Evolutionary conservation across 1,140 invertebrate species (phyloP).

Genomic region (Calosoma granatense): DNA sequence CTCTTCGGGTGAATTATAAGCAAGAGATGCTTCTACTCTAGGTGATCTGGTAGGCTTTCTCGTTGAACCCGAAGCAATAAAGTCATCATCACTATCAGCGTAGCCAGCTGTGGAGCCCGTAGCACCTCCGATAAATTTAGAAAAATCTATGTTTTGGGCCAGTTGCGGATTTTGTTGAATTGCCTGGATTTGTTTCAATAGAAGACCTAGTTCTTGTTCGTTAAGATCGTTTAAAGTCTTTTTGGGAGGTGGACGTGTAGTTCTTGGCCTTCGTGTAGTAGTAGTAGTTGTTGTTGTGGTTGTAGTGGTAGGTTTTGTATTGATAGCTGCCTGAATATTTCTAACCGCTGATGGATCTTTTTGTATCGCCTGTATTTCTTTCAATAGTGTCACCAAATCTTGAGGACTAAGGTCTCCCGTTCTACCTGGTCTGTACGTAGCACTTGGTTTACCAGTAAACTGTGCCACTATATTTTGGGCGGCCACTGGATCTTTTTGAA

Average conservation of each 20-base stretch:
- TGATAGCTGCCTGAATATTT: neutral
- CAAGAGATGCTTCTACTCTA: neutral
- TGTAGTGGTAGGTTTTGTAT: neutral
- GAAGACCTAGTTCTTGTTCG: constrained; percentile 7
- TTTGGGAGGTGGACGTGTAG: neutral
- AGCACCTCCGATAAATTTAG: neutral
- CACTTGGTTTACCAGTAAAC: constrained; percentile 4
- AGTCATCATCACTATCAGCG: neutral
- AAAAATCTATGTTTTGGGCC: constrained; percentile 20
- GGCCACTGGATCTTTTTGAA: constrained; percentile 27
- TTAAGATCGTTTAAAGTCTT: neutral
- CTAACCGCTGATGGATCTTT: neutral
- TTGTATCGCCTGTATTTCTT: neutral
- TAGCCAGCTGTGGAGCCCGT: neutral
- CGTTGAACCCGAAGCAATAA: neutral
- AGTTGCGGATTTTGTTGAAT: constrained; percentile 27
- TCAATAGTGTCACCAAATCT: neutral
- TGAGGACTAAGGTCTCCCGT: neutral
- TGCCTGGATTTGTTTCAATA: constrained; percentile 27
- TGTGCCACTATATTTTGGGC: constrained; percentile 20
- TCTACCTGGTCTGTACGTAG: neutral
- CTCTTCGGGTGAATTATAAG: neutral
- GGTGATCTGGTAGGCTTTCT: constrained; percentile 13
- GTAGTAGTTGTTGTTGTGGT: neutral
- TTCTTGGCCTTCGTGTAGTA: neutral